Conservation (phyloP, 2,888 invertebrate genomes). For the Fabriciana adippe region DNA sequence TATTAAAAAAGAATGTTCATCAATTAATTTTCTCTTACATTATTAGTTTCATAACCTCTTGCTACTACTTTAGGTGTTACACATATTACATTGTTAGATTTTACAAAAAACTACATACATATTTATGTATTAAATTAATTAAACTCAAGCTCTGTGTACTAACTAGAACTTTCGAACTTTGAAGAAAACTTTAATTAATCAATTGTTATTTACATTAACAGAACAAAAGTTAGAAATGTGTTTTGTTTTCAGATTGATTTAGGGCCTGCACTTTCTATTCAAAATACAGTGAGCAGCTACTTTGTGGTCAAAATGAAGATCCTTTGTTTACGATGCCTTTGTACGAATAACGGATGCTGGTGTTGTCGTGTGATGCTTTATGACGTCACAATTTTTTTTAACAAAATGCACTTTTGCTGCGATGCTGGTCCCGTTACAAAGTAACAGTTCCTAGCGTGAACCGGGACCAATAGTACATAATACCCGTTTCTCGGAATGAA, state of each 20-base stretch:
- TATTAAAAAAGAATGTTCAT: too few relatives aligned
- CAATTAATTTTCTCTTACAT: too few relatives aligned
- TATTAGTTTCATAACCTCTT: too few relatives aligned
- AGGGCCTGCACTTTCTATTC: conserved; percentile 51
- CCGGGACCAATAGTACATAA: conserved; percentile 67
- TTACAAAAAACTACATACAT: too few relatives aligned
- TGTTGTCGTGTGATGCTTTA: conserved; percentile 56
- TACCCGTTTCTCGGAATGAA: conserved; percentile 66
- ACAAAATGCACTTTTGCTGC: conserved; percentile 76
- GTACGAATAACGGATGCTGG: conserved; percentile 65
- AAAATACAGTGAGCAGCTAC: conserved; percentile 65
- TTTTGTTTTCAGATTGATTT: conserved; percentile 56
- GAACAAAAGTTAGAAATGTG: conserved; percentile 33
- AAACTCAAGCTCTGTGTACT: too few relatives aligned
- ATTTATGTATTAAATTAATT: too few relatives aligned
- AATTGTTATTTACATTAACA: conserved; percentile 6
- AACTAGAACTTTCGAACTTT: too few relatives aligned
- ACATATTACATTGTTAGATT: too few relatives aligned
- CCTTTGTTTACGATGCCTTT: conserved; percentile 65
- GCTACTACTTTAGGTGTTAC: too few relatives aligned
- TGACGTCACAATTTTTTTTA: conserved; percentile 72
- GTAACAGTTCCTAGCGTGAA: conserved; percentile 78
- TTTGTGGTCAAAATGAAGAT: conserved; percentile 65
- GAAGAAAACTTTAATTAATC: neutral
- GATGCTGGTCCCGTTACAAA: conserved; percentile 62